These are phyloP conservation scores for Matsumurasca onukii DNA, from an alignment of 1,140 invertebrate genomes.

Conservation along the genomic window DNA sequence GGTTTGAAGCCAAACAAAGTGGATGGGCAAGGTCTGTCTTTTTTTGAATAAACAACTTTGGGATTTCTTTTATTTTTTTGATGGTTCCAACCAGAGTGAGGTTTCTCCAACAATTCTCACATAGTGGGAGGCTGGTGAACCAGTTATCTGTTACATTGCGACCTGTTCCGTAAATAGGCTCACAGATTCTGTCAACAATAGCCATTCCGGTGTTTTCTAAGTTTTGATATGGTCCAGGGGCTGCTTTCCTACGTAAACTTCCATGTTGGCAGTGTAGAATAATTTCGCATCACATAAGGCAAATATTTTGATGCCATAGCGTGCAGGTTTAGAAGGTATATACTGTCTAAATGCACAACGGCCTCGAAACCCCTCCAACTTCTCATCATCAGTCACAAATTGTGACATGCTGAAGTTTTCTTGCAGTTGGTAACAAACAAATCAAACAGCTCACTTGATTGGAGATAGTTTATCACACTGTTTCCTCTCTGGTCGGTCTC, in stretches of 20 bases:
- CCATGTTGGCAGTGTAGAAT: too few species aligned
- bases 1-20: conserved; percentile 39
- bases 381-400: conserved; percentile 46
- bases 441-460: background rate
- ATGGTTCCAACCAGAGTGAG: conserved; percentile 36
- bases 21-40: background rate
- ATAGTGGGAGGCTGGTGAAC: conserved; percentile 44
- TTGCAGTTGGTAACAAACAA: background rate
- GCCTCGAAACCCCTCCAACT: conserved; percentile 47
- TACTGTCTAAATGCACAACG: conserved; percentile 48
- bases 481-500: background rate
- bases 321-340: too few species aligned
- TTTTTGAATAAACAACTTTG: conserved; percentile 31
- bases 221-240: too few species aligned
- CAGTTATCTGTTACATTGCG: conserved; percentile 46
- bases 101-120: conserved; percentile 42
- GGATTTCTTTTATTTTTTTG: conserved; percentile 48
- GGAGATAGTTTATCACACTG: background rate
- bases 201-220: too few species aligned
- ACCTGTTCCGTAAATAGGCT: conserved; percentile 35
- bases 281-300: too few species aligned
- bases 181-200: too few species aligned
- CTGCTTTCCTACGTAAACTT: too few species aligned
- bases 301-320: too few species aligned
- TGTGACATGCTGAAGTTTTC: too few species aligned